Base-by-base conservation (phyloP, 2,888 invertebrate species). In the Hypsopygia costalis region DNA sequence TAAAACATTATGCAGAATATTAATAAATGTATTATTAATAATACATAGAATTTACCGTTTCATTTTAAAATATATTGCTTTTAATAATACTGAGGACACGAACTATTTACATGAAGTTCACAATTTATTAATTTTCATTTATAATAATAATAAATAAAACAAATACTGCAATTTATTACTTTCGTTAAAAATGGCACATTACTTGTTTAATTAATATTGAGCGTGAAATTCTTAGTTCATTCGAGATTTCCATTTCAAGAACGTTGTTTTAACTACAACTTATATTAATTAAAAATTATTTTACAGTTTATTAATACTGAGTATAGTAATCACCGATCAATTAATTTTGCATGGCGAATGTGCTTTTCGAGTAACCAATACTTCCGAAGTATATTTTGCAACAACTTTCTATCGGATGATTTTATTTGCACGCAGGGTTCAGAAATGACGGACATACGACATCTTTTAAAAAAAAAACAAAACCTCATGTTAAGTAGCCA, bases 291-390 rank as follows among this genome's bases (percentile, higher is more conserved):
- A 58, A 65, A 56, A 60, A 56, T 58, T 65, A 69, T 63, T 67
- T 65, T 73, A 74, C 68, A 69, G 35, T 35, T 36, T 58, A 64
- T 65, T 72, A 75, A 77, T 80, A 77, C 75, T 80, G 79, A 69
- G 55, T 73, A 72, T 61, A 62, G 55, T 65, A 4, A 64, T 66
- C 67, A 62, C 63, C 67, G 55, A 49, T 55, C 37, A 36, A 44
- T 43, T 36, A 32, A 11, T 41, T 41, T 39, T 41, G 34, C 36
- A 30, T 47, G 51, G 49, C 48, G 46, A 48, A 44, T 38, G 41
- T 43, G 30, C 47, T 62, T 52, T 62, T 64, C 58, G 54, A 54
- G 48, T 56, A 60, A 46, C 55, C 59, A 66, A 64, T 62, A 64
- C 54, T 54, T 57, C 56, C 54, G 52, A 43, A 38, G 46, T 38